phyloP scores from a whole-genome alignment of 1,140 invertebrate genomes.

The Eriocheir sinensis region DNA sequence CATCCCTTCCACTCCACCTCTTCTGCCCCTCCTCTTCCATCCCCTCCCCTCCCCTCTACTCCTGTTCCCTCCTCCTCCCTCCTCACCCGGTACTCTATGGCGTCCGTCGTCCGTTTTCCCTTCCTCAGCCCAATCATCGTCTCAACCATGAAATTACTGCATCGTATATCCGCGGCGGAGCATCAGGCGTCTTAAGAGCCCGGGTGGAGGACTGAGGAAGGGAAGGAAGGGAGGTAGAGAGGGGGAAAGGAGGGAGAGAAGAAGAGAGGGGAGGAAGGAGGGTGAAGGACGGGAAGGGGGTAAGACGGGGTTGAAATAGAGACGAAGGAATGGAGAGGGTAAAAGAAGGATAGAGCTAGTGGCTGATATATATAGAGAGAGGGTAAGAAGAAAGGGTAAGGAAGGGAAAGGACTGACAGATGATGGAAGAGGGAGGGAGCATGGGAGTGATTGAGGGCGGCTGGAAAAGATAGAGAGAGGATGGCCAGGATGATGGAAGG shows the following conservation, averaged over 20 bases:
- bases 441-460: too few relatives aligned
- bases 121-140: background rate
- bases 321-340: too few relatives aligned
- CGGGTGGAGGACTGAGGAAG: too few relatives aligned
- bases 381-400: too few relatives aligned
- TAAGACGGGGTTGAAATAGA: too few relatives aligned
- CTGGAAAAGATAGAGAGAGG: too few relatives aligned
- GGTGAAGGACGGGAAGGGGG: background rate
- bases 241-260: background rate
- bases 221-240: background rate
- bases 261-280: background rate
- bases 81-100: too few relatives aligned
- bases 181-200: slow-evolving; percentile 9
- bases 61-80: background rate
- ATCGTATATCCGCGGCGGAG: background rate
- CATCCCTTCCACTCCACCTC: background rate
- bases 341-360: too few relatives aligned
- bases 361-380: too few relatives aligned
- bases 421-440: too few relatives aligned
- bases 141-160: slow-evolving; percentile 24
- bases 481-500: too few relatives aligned
- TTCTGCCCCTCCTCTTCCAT: background rate
- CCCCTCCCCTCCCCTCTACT: background rate
- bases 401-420: too few relatives aligned
- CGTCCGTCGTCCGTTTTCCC: background rate